A percentile compares a stretch with the other conserved stretches of the same genome.
Evolutionary conservation across 2,888 invertebrate genomes (phyloP).

Genomic region (Xestia rhomboidea): DNA sequence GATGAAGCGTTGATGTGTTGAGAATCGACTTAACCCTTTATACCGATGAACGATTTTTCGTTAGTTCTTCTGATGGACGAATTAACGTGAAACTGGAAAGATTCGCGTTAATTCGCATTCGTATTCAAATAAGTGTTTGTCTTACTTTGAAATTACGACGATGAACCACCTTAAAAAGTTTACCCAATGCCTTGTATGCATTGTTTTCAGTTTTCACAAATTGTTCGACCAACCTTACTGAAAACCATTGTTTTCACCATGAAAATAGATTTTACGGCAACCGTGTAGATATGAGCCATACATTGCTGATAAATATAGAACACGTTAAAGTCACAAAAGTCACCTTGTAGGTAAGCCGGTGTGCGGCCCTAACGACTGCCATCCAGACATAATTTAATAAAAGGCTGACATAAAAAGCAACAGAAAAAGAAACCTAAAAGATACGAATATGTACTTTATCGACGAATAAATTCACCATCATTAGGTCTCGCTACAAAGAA

Average conservation of each 20-base stretch:
- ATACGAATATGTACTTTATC: conserved; percentile 46
- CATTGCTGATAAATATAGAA: conserved; percentile 50
- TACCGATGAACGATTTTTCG: conserved; percentile 56
- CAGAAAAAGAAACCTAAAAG: conserved; percentile 53
- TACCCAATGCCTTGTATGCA: neutral
- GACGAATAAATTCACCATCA: conserved; percentile 55
- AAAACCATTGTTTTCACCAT: conserved; percentile 48
- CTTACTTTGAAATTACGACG: neutral
- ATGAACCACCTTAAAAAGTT: neutral
- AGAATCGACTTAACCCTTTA: conserved; percentile 73
- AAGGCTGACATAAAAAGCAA: conserved; percentile 55
- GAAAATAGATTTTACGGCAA: conserved; percentile 43
- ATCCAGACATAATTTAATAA: conserved; percentile 60
- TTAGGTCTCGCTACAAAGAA: conserved; percentile 36
- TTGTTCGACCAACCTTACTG: conserved; percentile 8
- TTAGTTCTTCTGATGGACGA: conserved; percentile 39
- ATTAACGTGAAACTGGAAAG: conserved; percentile 16
- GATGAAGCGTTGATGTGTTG: conserved; percentile 76
- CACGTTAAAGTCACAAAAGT: conserved; percentile 48
- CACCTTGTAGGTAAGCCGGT: conserved; percentile 57
- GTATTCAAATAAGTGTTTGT: neutral
- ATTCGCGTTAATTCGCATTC: neutral
- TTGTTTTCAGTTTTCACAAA: conserved; percentile 6
- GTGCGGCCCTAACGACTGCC: conserved; percentile 45
- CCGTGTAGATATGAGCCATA: conserved; percentile 48